Percentiles rank a stretch among this genome's conserved stretches.
These are phyloP conservation scores for Callopanchax toddi DNA, from an alignment of 2,113 vertebrate genomes.

Conservation along the genomic window DNA sequence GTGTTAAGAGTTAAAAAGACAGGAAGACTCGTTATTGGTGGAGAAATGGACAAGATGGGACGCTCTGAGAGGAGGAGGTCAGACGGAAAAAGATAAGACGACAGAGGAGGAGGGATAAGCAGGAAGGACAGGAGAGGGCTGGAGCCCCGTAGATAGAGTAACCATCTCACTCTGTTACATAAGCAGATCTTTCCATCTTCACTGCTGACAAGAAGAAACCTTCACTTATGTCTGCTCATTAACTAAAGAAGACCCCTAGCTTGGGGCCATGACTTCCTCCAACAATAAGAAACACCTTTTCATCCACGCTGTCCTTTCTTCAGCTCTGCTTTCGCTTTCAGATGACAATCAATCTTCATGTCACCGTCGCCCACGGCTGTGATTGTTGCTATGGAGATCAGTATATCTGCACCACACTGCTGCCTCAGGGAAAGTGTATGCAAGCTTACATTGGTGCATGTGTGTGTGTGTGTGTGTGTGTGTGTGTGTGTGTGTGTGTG, in stretches of 20 bases:
- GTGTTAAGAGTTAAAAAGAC: slow-evolving; percentile 24
- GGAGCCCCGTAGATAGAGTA: slow-evolving; percentile 46
- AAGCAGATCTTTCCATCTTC: slow-evolving; percentile 39
- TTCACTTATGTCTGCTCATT: slow-evolving; percentile 32
- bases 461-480: slow-evolving; percentile 4
- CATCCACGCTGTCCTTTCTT: slow-evolving; percentile 20
- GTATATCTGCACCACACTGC: slow-evolving; percentile 61
- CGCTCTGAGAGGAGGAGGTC: slow-evolving; percentile 40
- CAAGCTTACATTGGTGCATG: slow-evolving; percentile 29
- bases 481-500: slow-evolving; percentile 24
- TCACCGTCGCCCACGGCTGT: slow-evolving; percentile 66
- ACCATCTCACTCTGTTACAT: slow-evolving; percentile 40
- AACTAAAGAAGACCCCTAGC: slow-evolving; percentile 34
- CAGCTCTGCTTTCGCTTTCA: slow-evolving; percentile 44
- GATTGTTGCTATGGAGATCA: slow-evolving; percentile 77
- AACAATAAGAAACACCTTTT: slow-evolving; percentile 27
- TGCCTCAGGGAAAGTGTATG: slow-evolving; percentile 45
- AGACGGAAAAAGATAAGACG: slow-evolving; percentile 41
- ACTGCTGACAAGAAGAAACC: slow-evolving; percentile 20
- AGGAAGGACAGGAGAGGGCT: slow-evolving; percentile 28
- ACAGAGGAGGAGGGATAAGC: slow-evolving; percentile 33
- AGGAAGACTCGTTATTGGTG: slow-evolving; percentile 34
- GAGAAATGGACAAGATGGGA: slow-evolving; percentile 37
- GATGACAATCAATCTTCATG: slow-evolving; percentile 72
- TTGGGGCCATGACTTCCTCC: slow-evolving; percentile 13